Percentiles rank a stretch among this genome's conserved stretches.
Evolutionary conservation across 2,113 vertebrate species (phyloP).

Genomic region (Aphyosemion australe): DNA sequence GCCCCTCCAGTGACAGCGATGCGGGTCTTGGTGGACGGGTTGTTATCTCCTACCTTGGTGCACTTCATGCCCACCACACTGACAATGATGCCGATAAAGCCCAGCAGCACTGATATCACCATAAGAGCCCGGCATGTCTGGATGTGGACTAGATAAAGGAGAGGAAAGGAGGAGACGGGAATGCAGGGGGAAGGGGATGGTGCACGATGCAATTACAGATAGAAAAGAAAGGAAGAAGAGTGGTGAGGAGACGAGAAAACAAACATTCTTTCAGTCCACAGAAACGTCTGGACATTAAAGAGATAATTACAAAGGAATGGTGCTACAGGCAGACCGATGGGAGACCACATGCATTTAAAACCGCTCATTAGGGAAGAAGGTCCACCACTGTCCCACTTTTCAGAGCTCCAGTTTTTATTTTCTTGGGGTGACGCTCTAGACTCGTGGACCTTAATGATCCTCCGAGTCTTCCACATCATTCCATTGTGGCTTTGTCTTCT

Average conservation of each 20-base stretch:
- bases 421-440: slow-evolving; percentile 30
- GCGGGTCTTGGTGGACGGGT: slow-evolving; percentile 88
- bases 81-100: slow-evolving; percentile 90
- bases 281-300: slow-evolving; percentile 23
- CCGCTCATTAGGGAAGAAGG: slow-evolving; percentile 6
- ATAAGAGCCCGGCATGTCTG: slow-evolving; percentile 95
- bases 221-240: slow-evolving; percentile 1
- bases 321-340: slow-evolving; percentile 21
- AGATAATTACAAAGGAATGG: slow-evolving; percentile 31
- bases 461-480: slow-evolving; percentile 42
- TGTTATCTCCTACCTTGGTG: slow-evolving; percentile 94
- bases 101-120: slow-evolving; percentile 93
- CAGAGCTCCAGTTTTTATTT: slow-evolving; percentile 5
- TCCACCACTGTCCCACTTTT: slow-evolving; percentile 40
- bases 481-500: slow-evolving; percentile 45
- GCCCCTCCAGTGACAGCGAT: slow-evolving; percentile 89
- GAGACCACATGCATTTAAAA: slow-evolving; percentile 47
- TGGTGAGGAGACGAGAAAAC: slow-evolving; percentile 19
- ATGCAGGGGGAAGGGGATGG: background rate
- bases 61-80: slow-evolving; percentile 98
- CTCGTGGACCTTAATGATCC: slow-evolving; percentile 23
- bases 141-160: slow-evolving; percentile 86
- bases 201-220: background rate
- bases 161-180: slow-evolving; percentile 2
- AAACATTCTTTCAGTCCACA: slow-evolving; percentile 13